A percentile compares a stretch with the other conserved stretches of the same genome.
phyloP scores from a whole-genome alignment of 2,113 vertebrate genomes.

The rabbit (Oryctolagus cuniculus) region mOryCun1.1 NC_091453.1:122789001-122789500 shows the following conservation, averaged over 20 bases:
- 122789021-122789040: not conserved
- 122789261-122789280: constrained; percentile 1
- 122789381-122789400: not conserved
- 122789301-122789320: not conserved
- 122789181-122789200: not conserved
- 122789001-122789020: not conserved
- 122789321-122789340: not conserved
- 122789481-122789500: too few species aligned
- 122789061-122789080: not conserved
- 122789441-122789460: not conserved
- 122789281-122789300: not conserved
- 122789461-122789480: not conserved
- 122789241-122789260: not conserved
- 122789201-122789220: not conserved
- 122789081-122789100: constrained; percentile 5
- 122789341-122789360: not conserved
- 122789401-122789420: not conserved
- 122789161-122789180: not conserved
- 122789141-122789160: not conserved
- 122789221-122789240: not conserved
- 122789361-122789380: not conserved
- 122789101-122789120: not conserved
- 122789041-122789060: not conserved
- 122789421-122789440: not conserved
- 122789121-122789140: constrained; percentile 5